Evolutionary conservation across 2,888 invertebrate species (phyloP).

Genomic region (Meloe dianella): DNA sequence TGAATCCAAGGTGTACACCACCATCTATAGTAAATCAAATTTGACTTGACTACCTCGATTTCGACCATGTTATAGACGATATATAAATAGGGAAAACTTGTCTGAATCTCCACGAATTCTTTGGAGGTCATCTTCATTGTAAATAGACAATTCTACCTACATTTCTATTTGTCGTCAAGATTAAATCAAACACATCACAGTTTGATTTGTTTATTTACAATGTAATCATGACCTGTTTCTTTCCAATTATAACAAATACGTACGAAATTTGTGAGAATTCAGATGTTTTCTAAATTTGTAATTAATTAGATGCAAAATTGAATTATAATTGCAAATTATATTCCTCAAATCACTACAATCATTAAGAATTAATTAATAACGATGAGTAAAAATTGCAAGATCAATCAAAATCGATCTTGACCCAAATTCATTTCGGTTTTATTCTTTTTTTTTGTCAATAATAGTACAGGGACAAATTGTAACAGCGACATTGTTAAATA

Average conservation of each 20-base stretch:
- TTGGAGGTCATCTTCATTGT: no score
- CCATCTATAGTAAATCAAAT: no score
- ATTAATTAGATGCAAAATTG: no score
- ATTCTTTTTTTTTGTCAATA: not conserved
- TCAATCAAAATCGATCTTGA: conserved; percentile 22
- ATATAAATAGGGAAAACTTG: no score
- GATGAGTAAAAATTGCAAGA: not conserved
- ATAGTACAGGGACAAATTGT: not conserved
- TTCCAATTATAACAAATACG: not conserved
- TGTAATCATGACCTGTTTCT: conserved; percentile 18
- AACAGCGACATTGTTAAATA: conserved; percentile 12
- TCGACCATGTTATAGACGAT: no score
- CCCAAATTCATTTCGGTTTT: conserved; percentile 15
- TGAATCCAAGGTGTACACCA: no score
- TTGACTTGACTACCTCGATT: no score
- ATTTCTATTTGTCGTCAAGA: not conserved
- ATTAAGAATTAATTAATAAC: not conserved
- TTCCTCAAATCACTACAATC: not conserved
- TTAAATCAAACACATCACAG: conserved; percentile 17
- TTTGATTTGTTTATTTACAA: conserved; percentile 12
- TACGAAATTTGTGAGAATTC: no score
- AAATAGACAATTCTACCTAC: not conserved
- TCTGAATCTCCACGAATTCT: no score
- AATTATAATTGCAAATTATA: no score
- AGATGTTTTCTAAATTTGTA: no score